Evolutionary conservation across 2,113 vertebrate species (phyloP), one percentile per base, ranked within the genome.

Genomic region (Sinocyclocheilus anophthalmus): DNA sequence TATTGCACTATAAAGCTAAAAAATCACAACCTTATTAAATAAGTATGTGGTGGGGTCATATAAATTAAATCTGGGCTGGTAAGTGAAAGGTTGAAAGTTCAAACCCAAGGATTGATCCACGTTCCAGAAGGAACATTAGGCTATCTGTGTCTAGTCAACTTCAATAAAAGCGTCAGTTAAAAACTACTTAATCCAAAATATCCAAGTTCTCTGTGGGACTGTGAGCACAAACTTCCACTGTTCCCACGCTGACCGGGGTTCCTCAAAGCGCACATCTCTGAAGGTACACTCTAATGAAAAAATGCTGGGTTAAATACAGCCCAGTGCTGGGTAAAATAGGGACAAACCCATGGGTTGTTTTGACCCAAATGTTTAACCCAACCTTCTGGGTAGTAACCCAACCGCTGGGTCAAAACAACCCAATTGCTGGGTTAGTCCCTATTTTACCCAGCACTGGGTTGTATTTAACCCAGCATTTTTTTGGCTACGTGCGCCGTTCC

Each of bases 241-340:
- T 85, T 86, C 72, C 65, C 86, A 86, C 83, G 65, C 84, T 37
- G 86, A 84, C 39, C 13, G 72, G 48, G 86, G 80, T 91, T 92
- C 88, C 90, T 84, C 83, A 76, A 84, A 72, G 84, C 65, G 84
- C 83, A 22, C 82, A 84, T 79, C 39, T 50, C 24, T 55, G 48
- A 42, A 72, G 88, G 67, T 75, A 42, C 26, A 26, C 26, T 26
- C 26, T 26, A 26, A 26, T 26, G 26, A 26, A 26, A 26, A 26
- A 26, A 26, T 26, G 26, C 26, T 26, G 26, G 26, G 26, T 1
- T 26, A 26, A 26, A 26, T 26, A 26, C 26, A 26, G 1, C 26
- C 26, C 26, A 26, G 26, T 26, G 26, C 26, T 26, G 26, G 26
- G 26, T 26, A 26, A 26, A 26, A 26, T 26, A 26, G 26, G 26